These are phyloP conservation scores for Lordiphosa clarofinis DNA, from an alignment of 1,140 invertebrate species.

Conservation along the genomic window DNA sequence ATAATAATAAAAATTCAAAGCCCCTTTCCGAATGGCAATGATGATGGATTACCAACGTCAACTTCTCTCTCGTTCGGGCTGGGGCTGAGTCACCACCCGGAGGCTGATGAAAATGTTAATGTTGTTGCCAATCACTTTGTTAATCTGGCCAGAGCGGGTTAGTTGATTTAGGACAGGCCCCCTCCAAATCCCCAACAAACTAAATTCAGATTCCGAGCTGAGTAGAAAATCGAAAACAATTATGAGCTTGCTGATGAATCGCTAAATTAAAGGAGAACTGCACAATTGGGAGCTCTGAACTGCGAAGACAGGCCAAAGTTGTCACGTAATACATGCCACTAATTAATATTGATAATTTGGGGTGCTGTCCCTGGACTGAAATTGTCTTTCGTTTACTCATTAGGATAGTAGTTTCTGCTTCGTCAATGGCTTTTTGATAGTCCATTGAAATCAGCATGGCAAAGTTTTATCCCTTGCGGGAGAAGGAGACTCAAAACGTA, in stretches of 20 bases:
- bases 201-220: not conserved
- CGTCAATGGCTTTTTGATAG: constrained; percentile 64
- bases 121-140: constrained; percentile 74
- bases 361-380: constrained; percentile 28
- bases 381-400: constrained; percentile 7
- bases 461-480: not conserved
- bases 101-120: constrained; percentile 76
- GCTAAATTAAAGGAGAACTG: constrained; percentile 32
- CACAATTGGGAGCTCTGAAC: constrained; percentile 6
- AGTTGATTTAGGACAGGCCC: constrained; percentile 48
- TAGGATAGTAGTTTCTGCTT: constrained; percentile 58
- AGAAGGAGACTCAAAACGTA: constrained; percentile 13
- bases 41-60: constrained; percentile 71
- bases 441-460: constrained; percentile 25
- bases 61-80: constrained; percentile 6
- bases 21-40: constrained; percentile 45
- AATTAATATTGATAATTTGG: constrained; percentile 74
- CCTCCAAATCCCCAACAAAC: not conserved
- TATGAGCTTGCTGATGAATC: constrained; percentile 52
- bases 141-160: constrained; percentile 54
- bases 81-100: not conserved
- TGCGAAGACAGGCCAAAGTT: constrained; percentile 29
- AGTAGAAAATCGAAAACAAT: constrained; percentile 62
- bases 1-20: constrained; percentile 76
- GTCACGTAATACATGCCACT: constrained; percentile 70